Evolutionary conservation across 2,888 invertebrate species (phyloP).

Genomic region (Aleiodes alternator): DNA sequence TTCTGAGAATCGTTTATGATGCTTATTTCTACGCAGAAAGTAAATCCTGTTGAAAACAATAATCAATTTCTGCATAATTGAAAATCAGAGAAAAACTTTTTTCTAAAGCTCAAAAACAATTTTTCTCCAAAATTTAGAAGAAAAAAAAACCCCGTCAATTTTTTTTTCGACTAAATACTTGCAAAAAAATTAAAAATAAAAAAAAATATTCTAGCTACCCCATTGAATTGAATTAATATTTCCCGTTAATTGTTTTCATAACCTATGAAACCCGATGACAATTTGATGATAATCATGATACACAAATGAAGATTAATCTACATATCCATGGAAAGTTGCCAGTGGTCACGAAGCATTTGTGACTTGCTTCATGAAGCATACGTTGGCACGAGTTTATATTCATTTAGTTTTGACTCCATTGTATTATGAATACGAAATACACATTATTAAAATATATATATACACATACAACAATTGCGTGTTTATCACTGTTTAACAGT

Average conservation of each 20-base stretch:
- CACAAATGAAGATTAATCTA: conserved; percentile 32
- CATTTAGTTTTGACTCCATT: conserved; percentile 24
- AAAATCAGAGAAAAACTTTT: no score
- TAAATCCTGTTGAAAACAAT: no score
- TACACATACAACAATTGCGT: conserved; percentile 6
- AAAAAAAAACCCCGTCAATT: no score
- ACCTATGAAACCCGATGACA: conserved; percentile 23
- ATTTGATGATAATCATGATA: conserved; percentile 10
- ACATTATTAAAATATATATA: not conserved
- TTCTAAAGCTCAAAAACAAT: no score
- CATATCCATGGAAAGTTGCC: conserved; percentile 40
- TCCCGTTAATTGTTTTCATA: conserved; percentile 28
- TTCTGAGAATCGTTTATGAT: no score
- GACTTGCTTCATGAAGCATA: conserved; percentile 15
- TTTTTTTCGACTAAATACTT: no score
- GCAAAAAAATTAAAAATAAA: not conserved
- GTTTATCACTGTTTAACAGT: conserved; percentile 23
- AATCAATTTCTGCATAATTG: no score
- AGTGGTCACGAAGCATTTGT: conserved; percentile 33
- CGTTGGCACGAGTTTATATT: conserved; percentile 25
- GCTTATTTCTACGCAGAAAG: no score
- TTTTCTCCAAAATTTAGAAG: no score
- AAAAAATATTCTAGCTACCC: not conserved
- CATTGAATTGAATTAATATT: conserved; percentile 7
- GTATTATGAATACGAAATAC: conserved; percentile 14